Evolutionary conservation across 1,140 invertebrate species (phyloP).

Genomic region (Drosophila kurseongensis): DNA sequence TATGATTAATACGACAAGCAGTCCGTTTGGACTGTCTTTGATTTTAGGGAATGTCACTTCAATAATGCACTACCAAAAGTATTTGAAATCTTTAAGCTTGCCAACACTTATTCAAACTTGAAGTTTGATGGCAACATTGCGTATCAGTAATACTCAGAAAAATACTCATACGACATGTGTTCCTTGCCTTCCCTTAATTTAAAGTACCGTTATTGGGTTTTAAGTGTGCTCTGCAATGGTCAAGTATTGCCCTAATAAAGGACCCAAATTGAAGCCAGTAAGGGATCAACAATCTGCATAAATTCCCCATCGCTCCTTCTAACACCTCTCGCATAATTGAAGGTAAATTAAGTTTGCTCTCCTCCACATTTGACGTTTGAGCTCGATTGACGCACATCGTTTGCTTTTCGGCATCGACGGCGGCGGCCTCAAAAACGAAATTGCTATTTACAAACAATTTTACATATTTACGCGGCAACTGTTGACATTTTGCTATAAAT

Average conservation of each 20-base stretch:
- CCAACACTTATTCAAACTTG: no score
- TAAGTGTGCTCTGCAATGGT: no score
- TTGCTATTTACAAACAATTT: constrained; percentile 81
- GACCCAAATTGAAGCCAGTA: constrained; percentile 6
- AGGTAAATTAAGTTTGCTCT: constrained; percentile 60
- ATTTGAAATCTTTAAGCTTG: no score
- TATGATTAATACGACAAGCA: no score
- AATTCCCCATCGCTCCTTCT: neutral
- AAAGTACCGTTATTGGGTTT: no score
- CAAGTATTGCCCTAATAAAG: neutral
- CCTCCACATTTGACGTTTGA: constrained; percentile 34
- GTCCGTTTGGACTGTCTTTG: no score
- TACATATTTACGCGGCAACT: constrained; percentile 79
- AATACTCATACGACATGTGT: neutral
- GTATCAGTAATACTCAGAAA: neutral
- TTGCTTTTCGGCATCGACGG: constrained; percentile 32
- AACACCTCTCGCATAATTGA: constrained; percentile 49
- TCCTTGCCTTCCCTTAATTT: no score
- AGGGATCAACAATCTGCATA: constrained; percentile 2
- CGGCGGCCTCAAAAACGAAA: constrained; percentile 43
- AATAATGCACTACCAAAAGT: no score
- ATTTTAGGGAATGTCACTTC: no score
- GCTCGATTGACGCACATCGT: constrained; percentile 44
- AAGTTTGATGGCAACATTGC: neutral
- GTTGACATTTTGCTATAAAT: constrained; percentile 78